Base-by-base conservation (phyloP, 2,797 vertebrate species). In the Acridotheres tristis region DNA sequence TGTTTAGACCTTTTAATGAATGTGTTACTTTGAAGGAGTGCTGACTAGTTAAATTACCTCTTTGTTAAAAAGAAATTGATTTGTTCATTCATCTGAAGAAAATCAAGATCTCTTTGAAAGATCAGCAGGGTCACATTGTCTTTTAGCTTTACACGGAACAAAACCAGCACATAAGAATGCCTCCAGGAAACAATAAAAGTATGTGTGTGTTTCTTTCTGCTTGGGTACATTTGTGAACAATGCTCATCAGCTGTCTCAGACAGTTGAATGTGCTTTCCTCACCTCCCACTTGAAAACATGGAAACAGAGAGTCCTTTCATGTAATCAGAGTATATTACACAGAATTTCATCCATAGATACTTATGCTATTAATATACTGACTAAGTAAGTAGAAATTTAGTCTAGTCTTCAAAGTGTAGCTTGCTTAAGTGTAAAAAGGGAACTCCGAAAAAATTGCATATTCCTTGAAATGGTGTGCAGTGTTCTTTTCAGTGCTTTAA, bases 61-160 rank as follows among this genome's bases (percentile, higher is more conserved):
- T 91, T 94, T 97, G 91, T 94, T 88, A 78, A 72, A 90, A 93
- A 75, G 81, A 87, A 96, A 93, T 85, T 48, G 80, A 83, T 79
- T 93, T 87, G 48, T 85, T 93, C 79, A 63, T 95, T 94, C 83
- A 79, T 83, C 80, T 83, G 85, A 88, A 88, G 85, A 79, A 93
- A 85, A 83, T 74, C 86, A 90, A 91, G 75, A 55, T 93, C 76
- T 89, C 78, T 91, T 53, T 81, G 84, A 75, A 89, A 93, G 82
- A 94, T 82, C 69, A 65, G 71, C 29, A 2, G 51, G 75, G 88
- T 93, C 81, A 84, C 68, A 45, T 77, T 94, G 93, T 71, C 82
- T 90, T 80, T 85, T 72, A 89, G 57, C 66, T 83, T 79, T 90
- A 55, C 2, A 2, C 2, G 29, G 90, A 91, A 76, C 76, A 95